These are phyloP conservation scores for Bombus picipes DNA, from an alignment of 1,140 invertebrate species.

Conservation along the genomic window DNA sequence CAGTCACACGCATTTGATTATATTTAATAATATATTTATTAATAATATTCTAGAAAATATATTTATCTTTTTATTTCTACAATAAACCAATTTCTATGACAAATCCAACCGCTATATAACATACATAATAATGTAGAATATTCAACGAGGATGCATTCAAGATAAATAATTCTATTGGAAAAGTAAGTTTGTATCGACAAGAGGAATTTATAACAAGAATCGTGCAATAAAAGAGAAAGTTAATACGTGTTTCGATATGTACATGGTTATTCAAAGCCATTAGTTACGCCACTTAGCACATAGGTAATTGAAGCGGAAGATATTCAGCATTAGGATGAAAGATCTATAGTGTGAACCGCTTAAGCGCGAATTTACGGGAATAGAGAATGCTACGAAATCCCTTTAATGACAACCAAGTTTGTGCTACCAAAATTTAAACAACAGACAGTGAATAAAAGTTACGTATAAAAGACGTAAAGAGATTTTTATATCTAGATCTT, in stretches of 20 bases:
- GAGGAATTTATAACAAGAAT: neutral
- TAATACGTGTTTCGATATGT: neutral
- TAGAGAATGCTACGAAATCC: neutral
- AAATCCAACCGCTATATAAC: too few species aligned
- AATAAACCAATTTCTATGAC: too few species aligned
- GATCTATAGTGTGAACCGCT: neutral
- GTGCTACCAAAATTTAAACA: neutral
- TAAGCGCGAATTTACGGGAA: conserved; percentile 2
- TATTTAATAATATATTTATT: too few species aligned
- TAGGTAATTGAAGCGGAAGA: neutral
- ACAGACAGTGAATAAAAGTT: neutral
- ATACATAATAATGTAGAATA: neutral
- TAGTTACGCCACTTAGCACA: neutral
- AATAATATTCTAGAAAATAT: too few species aligned
- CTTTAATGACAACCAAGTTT: neutral
- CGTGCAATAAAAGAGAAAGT: neutral
- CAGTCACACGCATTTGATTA: too few species aligned
- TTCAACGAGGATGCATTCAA: neutral
- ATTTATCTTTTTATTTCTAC: too few species aligned
- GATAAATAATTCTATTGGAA: neutral
- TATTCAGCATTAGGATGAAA: conserved; percentile 2
- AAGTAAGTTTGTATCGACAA: neutral
- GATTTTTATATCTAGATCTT: neutral
- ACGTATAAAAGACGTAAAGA: neutral
- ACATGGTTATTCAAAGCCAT: neutral